phyloP scores from a whole-genome alignment of 2,113 vertebrate genomes.

The Elachura formosa region DNA sequence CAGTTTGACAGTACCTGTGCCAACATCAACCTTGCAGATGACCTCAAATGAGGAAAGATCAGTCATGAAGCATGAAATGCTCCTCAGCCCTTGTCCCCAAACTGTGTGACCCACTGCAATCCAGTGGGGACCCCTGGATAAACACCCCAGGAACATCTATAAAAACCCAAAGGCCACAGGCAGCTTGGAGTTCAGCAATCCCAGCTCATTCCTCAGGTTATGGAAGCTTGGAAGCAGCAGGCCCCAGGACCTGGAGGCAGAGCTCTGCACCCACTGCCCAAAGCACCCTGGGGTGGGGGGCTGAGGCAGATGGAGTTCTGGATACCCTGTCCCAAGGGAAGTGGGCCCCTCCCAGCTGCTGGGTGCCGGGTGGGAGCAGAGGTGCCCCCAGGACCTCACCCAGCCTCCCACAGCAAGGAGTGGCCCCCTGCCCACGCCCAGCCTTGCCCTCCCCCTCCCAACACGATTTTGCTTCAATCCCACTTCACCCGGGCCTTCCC shows the following conservation, averaged over 20 bases:
- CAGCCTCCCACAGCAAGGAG: background rate
- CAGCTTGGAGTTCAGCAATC: background rate
- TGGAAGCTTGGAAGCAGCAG: background rate
- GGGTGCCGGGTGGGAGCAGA: background rate
- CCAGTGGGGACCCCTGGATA: background rate
- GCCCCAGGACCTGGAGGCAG: background rate
- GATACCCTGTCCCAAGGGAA: background rate
- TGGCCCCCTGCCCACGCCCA: background rate
- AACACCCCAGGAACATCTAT: background rate
- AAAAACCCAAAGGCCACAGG: background rate
- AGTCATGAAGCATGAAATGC: fast-evolving
- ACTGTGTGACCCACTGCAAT: fast-evolving
- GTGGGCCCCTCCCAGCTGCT: fast-evolving
- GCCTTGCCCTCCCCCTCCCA: background rate
- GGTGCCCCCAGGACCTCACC: background rate
- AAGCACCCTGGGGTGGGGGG: background rate
- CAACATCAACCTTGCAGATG: background rate
- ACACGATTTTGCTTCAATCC: fast-evolving
- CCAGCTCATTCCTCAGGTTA: background rate
- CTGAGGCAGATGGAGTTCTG: background rate
- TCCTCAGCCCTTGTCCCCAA: background rate
- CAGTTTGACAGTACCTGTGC: fast-evolving
- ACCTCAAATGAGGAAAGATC: background rate
- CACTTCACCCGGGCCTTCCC: background rate
- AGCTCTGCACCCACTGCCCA: background rate